Base-by-base conservation (phyloP, 2,888 invertebrate species). In the Camponotus fellah region DNA sequence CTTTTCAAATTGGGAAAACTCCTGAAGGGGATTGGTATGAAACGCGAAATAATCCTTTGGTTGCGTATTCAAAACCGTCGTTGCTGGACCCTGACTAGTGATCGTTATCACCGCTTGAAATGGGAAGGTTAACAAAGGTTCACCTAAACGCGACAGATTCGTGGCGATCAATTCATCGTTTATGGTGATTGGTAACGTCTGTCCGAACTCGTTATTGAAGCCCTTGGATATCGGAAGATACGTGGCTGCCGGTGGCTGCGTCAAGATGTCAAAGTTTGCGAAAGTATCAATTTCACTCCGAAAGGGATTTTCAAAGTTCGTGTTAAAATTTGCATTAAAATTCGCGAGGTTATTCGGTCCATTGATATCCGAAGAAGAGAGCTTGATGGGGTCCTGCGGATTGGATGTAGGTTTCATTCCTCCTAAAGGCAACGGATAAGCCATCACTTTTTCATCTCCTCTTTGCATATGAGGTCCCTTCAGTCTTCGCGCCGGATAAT, bases 31-130 rank as follows among this genome's bases (percentile, higher is more conserved):
- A 66, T 93, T 82, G 1, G 53, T 62, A 0, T 65, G 82, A 12
- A 75, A 9, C 10, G 40, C 14, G 2, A 76, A 65, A n/a, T 74
- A 79, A 8, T 79, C 65, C 0, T 71, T 74, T 0, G 17, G 37
- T 1, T 86, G 83, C 1, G 34, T 76, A 0, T 84, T 85, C 10
- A 64, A 26, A 0, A 83, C 83, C 0, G 72, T 74, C 17, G 86
- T 87, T 0, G 58, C 1, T 0, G 86, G 37, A 3, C 86, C 84
- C 34, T 93, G 92, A 32, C 92, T 89, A 0, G 92, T 93, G 17
- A 95, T 93, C 3, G 94, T 94, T 26, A 95, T 93, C 37, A 91
- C 87, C 0, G 95, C 95, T 64, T 95, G 94, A 71, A 95, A 95
- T 0, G 95, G 95, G 32, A 95, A 90, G 0, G 93, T 92, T 14